phyloP scores from a whole-genome alignment of 2,888 invertebrate species.

The Sinotaia quadrata region DNA sequence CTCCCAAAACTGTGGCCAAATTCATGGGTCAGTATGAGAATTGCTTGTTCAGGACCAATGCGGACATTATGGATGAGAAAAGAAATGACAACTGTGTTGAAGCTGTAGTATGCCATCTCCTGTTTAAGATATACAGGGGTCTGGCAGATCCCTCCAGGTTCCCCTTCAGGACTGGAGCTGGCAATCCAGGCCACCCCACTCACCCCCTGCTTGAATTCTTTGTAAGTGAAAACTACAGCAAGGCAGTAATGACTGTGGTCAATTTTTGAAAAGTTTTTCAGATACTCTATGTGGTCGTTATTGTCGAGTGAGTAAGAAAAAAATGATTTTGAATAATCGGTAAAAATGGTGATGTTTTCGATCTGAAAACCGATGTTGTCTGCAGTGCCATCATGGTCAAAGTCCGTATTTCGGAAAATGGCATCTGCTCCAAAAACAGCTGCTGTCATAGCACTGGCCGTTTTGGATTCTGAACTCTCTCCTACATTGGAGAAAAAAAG shows the following conservation, averaged over 20 bases:
- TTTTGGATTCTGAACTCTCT: conserved; percentile 35
- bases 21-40: conserved; percentile 58
- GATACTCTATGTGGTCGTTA: conserved; percentile 43
- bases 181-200: conserved; percentile 63
- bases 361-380: conserved; percentile 66
- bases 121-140: conserved; percentile 24
- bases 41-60: conserved; percentile 33
- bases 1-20: conserved; percentile 66
- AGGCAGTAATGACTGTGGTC: conserved; percentile 54
- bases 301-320: conserved; percentile 36
- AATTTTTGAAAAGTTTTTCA: conserved; percentile 52
- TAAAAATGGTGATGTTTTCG: conserved; percentile 48
- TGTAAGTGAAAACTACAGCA: conserved; percentile 54
- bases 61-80: conserved; percentile 42
- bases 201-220: conserved; percentile 52
- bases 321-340: background rate
- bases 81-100: conserved; percentile 58
- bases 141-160: conserved; percentile 63
- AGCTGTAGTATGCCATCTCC: conserved; percentile 38
- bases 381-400: conserved; percentile 60
- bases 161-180: conserved; percentile 42
- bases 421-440: conserved; percentile 58
- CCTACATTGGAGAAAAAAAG: conserved; percentile 56
- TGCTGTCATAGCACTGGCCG: conserved; percentile 55
- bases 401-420: conserved; percentile 64